Percentiles rank a stretch among this genome's conserved stretches.
Conservation (phyloP, 2,113 vertebrate genomes). For the Rhinolophus ferrumequinum region DNA sequence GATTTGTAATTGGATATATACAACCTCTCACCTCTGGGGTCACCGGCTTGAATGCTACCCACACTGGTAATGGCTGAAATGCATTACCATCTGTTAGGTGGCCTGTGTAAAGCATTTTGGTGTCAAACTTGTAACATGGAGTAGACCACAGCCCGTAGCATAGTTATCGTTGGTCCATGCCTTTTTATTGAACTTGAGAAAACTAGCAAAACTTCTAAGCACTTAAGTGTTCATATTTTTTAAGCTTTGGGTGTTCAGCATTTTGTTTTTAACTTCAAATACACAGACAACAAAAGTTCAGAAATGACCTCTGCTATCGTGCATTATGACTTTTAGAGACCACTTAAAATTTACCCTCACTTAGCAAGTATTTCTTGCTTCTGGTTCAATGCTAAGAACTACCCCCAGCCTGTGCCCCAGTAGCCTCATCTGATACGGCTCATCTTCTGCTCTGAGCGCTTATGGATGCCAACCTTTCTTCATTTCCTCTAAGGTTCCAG, state of each 20-base stretch:
- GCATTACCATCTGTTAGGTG: conserved; percentile 65
- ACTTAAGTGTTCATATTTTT: conserved; percentile 6
- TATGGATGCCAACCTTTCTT: not conserved
- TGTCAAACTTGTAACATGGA: conserved; percentile 38
- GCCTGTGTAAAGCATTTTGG: conserved; percentile 49
- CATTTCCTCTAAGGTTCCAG: not conserved
- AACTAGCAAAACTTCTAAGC: conserved; percentile 25
- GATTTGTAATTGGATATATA: conserved; percentile 75
- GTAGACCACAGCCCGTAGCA: not conserved
- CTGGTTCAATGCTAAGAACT: not conserved
- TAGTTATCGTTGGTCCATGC: not conserved
- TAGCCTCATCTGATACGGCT: not conserved
- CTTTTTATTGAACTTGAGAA: conserved; percentile 34
- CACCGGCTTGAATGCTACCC: conserved; percentile 69
- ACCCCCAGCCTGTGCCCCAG: not conserved
- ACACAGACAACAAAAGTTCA: not conserved
- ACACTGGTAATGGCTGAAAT: conserved; percentile 54
- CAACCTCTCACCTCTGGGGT: conserved; percentile 68
- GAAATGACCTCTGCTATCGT: not conserved
- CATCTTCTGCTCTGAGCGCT: not conserved
- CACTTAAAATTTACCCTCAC: not conserved
- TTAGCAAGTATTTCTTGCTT: not conserved
- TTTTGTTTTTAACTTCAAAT: conserved; percentile 26
- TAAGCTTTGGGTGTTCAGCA: not conserved
- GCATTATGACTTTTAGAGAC: not conserved